These are phyloP conservation scores for Rhipidura dahli DNA, from an alignment of 2,113 vertebrate species.

Conservation along the genomic window DNA sequence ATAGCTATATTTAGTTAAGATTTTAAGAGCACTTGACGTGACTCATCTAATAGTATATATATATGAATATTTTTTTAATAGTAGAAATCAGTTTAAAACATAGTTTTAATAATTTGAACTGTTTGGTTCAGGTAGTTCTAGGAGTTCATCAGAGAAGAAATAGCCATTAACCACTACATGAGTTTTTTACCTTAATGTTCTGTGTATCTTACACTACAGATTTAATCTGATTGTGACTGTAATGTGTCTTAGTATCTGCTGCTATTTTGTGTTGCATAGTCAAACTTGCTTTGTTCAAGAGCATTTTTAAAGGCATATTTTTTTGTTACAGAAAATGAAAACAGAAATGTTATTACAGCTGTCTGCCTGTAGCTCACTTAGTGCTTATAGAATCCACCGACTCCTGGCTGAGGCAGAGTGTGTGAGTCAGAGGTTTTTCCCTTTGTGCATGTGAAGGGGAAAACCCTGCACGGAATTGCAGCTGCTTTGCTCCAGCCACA, in stretches of 20 bases:
- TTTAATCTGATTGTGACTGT: not conserved
- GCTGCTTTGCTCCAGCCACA: not conserved
- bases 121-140: slow-evolving; percentile 17
- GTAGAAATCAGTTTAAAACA: slow-evolving; percentile 38
- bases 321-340: slow-evolving; percentile 24
- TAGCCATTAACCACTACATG: slow-evolving; percentile 1
- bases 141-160: not conserved
- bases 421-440: not conserved
- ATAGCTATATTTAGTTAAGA: slow-evolving; percentile 53
- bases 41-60: slow-evolving; percentile 46
- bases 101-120: slow-evolving; percentile 42
- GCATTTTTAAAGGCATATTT: not conserved
- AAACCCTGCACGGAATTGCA: not conserved
- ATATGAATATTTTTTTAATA: slow-evolving; percentile 61
- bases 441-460: not conserved
- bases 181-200: not conserved
- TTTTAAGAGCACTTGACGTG: slow-evolving; percentile 14
- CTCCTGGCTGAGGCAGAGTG: not conserved
- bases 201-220: not conserved
- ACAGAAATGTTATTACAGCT: not conserved
- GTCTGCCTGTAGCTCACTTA: not conserved
- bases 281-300: not conserved
- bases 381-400: not conserved
- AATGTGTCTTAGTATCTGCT: not conserved
- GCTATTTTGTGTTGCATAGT: not conserved